Base-by-base conservation (phyloP, 2,797 vertebrate genomes). In the Australoheros facetus region DNA sequence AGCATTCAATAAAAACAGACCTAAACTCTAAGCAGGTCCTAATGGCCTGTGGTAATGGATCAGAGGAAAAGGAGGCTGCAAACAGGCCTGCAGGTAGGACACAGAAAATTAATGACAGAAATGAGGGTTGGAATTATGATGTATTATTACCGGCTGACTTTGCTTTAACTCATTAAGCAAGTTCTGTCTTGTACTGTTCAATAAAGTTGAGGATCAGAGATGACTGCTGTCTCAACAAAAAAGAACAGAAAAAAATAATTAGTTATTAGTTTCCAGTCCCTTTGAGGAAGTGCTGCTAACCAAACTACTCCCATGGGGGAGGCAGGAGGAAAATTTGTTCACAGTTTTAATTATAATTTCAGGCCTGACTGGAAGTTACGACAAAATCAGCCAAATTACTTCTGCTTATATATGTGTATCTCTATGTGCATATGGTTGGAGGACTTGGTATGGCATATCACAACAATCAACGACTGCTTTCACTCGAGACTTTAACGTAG, bases 1-100 rank as follows among this genome's bases (percentile, higher is more conserved):
- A 84, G 75, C 78, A 87, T 91, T 94, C 85, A 89, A 87, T 93
- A 91, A 93, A 92, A 93, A 81, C 81, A 89, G 87, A 79, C 75
- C 85, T 85, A 83, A 91, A 92, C 86, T 88, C 83, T 82, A 60
- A 80, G 77, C 56, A 56, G 78, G 78, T 89, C 87, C 74, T 81
- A 89, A 90, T 90, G 89, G 87, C 80, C 64, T 83, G 58, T 78
- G 81, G 88, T 88, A 88, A 87, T 88, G 86, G 86, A 87, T 92
- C 76, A 75, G 86, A 87, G 75, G 86, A 81, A 54, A 66, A 81
- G 72, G 71, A 77, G 56, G 71, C 64, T 78, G 57, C 80, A 71
- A 9, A 30, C 37, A 69, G 71, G 62, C 16, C 82, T 57, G 80
- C 75, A 73, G 71, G 37, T 74, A 57, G 64, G 21, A 32, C 23